Base-by-base conservation (phyloP, 2,888 invertebrate genomes). In the Lepidonotus clava region DNA sequence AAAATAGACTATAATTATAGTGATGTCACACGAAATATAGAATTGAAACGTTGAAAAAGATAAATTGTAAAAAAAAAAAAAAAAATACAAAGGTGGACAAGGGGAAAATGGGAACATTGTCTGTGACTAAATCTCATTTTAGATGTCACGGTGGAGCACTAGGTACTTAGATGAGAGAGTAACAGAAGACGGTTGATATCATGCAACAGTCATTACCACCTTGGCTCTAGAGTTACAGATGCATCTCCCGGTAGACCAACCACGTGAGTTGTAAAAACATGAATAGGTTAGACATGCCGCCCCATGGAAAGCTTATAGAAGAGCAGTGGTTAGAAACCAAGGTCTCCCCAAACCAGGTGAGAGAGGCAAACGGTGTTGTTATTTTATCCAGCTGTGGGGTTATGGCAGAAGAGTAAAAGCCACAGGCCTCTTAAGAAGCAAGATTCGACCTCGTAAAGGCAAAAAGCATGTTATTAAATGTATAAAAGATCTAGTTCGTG, bases 121-220 rank as follows among this genome's bases (percentile, higher is more conserved):
- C 11, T 8, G 36, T 71, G 71, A 71, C 21, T 71, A 34, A n/a
- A n/a, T 34, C 36, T 66, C 32, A 14, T 66, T 66, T 36, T 71
- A 71, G 38, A 36, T n/a, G 71, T 38, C 71, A 71, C 71, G 61
- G 38, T 71, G 71, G 71, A 71, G 71, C 36, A 71, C 71, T 71
- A 71, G 71, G 71, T 71, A 71, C 34, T 34, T 34, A 34, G 34
- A 38, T 18, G 38, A 36, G 71, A 71, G 61, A 61, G 24, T 61
- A 71, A 71, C 71, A 71, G 71, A 71, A 71, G 38, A 71, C 71
- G 36, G 38, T 18, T 71, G 56, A 36, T 11, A 71, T 21, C 71
- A 71, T 71, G 71, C 71, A 71, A 71, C 71, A 71, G n/a, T 34
- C 14, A 38, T 71, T 71, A 71, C 71, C 71, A 71, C 71, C 71